phyloP scores from a whole-genome alignment of 2,888 invertebrate genomes.

The Drosophila cracens region DNA sequence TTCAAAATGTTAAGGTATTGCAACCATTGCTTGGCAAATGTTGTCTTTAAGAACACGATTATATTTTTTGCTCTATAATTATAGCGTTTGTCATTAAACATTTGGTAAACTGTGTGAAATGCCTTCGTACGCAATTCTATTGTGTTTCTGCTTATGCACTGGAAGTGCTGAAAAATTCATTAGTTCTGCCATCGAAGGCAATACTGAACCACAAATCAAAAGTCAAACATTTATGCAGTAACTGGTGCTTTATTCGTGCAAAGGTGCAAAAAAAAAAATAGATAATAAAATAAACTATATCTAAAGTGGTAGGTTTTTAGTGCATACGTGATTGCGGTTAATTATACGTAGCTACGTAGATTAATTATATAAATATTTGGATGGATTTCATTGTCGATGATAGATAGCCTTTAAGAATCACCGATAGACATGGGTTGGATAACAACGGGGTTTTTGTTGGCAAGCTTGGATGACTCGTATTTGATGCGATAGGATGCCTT shows the following conservation, averaged over 20 bases:
- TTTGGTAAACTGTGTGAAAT: slow-evolving; percentile 45
- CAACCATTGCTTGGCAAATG: not conserved
- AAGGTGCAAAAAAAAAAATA: not conserved
- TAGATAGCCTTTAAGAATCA: slow-evolving; percentile 19
- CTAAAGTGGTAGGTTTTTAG: not conserved
- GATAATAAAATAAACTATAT: not conserved
- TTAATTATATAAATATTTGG: not conserved
- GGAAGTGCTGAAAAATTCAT: slow-evolving; percentile 1
- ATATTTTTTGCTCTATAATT: slow-evolving; percentile 23
- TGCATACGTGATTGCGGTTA: not conserved
- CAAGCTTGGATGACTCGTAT: slow-evolving; percentile 86
- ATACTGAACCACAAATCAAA: not conserved
- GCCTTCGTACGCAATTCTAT: slow-evolving; percentile 27
- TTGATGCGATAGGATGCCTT: slow-evolving; percentile 87
- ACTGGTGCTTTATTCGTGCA: slow-evolving; percentile 19
- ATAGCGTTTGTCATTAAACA: not conserved
- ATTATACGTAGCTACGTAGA: not conserved
- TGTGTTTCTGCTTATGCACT: slow-evolving; percentile 16
- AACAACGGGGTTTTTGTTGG: not conserved
- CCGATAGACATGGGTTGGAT: slow-evolving; percentile 1
- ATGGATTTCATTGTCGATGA: not conserved
- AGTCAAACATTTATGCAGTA: not conserved
- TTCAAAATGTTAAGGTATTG: not conserved
- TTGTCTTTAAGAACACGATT: slow-evolving; percentile 8
- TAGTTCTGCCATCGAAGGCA: slow-evolving; percentile 3